phyloP scores from a whole-genome alignment of 1,140 invertebrate genomes.

The Drosophila rhopaloa region DNA sequence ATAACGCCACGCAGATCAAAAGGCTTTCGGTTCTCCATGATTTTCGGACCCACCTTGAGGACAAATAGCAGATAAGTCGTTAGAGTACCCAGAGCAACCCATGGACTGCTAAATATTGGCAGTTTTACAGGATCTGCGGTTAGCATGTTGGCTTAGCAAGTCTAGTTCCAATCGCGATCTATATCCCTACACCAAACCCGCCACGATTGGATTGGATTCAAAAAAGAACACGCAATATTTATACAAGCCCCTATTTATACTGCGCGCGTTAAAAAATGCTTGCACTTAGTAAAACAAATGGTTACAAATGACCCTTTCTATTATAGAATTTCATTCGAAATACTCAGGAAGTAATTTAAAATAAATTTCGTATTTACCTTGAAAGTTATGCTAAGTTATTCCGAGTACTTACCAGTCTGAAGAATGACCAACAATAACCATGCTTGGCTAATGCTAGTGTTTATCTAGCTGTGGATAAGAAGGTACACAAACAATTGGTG shows the following conservation, averaged over 20 bases:
- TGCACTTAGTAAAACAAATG: too few relatives aligned
- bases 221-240: too few relatives aligned
- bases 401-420: background rate
- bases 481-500: background rate
- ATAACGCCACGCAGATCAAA: conserved; percentile 91
- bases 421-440: too few relatives aligned
- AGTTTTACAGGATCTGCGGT: conserved; percentile 26
- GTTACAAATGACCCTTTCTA: too few relatives aligned
- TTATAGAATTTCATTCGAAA: too few relatives aligned
- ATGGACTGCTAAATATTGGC: conserved; percentile 89
- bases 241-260: too few relatives aligned
- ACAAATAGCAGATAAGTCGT: conserved; percentile 90
- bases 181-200: too few relatives aligned
- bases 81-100: conserved; percentile 89
- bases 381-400: conserved; percentile 2
- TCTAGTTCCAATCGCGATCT: background rate
- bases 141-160: background rate
- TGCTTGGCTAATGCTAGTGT: background rate
- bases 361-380: background rate
- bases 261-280: too few relatives aligned
- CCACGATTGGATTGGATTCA: too few relatives aligned
- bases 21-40: conserved; percentile 93
- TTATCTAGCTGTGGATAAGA: background rate
- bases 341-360: too few relatives aligned
- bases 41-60: conserved; percentile 87